Base-by-base conservation (phyloP, 2,797 vertebrate genomes). In the Enteromius afrohamiltoni region DNA sequence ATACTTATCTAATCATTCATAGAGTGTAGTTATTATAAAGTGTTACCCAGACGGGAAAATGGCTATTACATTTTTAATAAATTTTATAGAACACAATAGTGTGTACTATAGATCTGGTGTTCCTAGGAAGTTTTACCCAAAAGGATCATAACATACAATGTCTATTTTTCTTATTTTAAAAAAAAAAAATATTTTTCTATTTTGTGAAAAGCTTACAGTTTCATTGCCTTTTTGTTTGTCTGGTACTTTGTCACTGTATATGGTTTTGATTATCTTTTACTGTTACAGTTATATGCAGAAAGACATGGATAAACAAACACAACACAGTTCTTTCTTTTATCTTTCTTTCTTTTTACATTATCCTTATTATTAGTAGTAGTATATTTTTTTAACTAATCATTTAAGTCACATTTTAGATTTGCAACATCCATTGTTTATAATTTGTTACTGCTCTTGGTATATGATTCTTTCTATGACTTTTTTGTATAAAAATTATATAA, bases 401-500 rank as follows among this genome's bases (percentile, higher is more conserved):
- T 45, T 21, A 49, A 71, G 67, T 17, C 37, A 60, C 31, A 40
- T 37, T 53, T 16, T 79, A 65, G 60, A 86, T 80, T 70, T 67
- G 45, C 45, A 40, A 45, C 83, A 77, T 82, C 49, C 74, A 69
- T 79, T 68, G 53, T 85, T 83, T 49, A 82, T 79, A 67, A 74
- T 91, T 77, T 81, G 85, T 91, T 92, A 87, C 84, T 88, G 90
- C 87, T 91, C 89, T 92, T 88, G 92, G 74, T 94, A 93, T 94
- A 93, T 77, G 73, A 88, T 93, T 93, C 90, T 93, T 92, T 94
- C 93, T 92, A 93, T 92, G 91, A 88, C 85, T 92, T 91, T 91
- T 94, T 94, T 93, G 92, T 95, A 94, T 90, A 93, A 93, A 93
- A 92, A 90, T 58, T 88, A 87, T 91, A 91, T 92, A 90, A 93